phyloP scores from a whole-genome alignment of 64 coral and sea anemone species.

The Cladopsammia gracilis region DNA sequence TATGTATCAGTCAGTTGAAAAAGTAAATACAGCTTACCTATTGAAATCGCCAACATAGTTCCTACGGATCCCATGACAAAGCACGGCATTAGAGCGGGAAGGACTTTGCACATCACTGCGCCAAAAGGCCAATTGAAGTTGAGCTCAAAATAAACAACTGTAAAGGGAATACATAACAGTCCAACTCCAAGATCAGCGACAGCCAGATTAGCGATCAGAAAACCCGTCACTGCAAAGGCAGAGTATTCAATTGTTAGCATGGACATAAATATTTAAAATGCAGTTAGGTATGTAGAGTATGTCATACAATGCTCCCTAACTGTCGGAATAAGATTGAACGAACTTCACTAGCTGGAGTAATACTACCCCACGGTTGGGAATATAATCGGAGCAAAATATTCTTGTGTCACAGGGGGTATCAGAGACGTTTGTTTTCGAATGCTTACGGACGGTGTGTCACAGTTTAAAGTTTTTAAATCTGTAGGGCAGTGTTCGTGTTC shows the following conservation, averaged over 20 bases:
- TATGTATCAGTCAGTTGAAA: too few relatives aligned
- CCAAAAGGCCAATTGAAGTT: slow-evolving; percentile 89
- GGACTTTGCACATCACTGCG: slow-evolving; percentile 80
- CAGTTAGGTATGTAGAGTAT: too few relatives aligned
- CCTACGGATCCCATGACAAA: slow-evolving; percentile 94
- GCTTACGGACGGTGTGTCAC: too few relatives aligned
- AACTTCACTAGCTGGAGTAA: too few relatives aligned
- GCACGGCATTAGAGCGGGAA: slow-evolving; percentile 69
- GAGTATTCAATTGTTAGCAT: neutral
- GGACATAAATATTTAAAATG: neutral
- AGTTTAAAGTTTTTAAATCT: too few relatives aligned
- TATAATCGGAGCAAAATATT: too few relatives aligned
- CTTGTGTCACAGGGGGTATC: too few relatives aligned
- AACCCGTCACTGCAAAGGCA: slow-evolving; percentile 79
- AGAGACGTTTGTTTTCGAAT: too few relatives aligned
- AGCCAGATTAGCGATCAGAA: slow-evolving; percentile 88
- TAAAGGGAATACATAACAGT: slow-evolving; percentile 88
- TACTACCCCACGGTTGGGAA: too few relatives aligned
- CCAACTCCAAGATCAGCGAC: slow-evolving; percentile 92
- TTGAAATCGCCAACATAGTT: slow-evolving; percentile 91
- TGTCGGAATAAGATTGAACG: too few relatives aligned
- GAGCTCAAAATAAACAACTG: slow-evolving; percentile 85
- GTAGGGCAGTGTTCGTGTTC: too few relatives aligned
- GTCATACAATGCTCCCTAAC: too few relatives aligned
- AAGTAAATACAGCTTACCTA: slow-evolving; percentile 62